These are phyloP conservation scores for Mallotus villosus DNA, from an alignment of 2,797 vertebrate species.

Conservation along the genomic window DNA sequence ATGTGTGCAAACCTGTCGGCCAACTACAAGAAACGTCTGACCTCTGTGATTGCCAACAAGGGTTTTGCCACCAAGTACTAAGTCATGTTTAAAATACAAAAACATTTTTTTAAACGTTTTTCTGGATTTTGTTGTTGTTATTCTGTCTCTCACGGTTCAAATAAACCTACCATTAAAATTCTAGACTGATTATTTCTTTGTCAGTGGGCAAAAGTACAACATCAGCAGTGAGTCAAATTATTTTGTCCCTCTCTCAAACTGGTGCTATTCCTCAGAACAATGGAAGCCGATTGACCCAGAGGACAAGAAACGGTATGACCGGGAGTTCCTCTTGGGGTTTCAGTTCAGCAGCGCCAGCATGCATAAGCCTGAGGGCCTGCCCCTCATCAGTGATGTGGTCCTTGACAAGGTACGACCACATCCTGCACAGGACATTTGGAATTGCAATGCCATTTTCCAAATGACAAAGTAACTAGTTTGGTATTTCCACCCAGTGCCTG, in stretches of 20 bases:
- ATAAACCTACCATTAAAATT: too few relatives aligned
- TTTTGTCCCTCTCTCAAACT: neutral
- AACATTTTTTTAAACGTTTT: too few relatives aligned
- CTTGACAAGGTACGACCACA: conserved; percentile 85
- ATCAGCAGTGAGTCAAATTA: too few relatives aligned
- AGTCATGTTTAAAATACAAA: too few relatives aligned
- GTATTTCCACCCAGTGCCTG: neutral
- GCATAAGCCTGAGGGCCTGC: conserved; percentile 95
- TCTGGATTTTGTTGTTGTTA: too few relatives aligned
- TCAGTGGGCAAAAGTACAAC: too few relatives aligned
- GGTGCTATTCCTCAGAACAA: conserved; percentile 69
- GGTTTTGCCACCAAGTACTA: too few relatives aligned
- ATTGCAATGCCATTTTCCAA: neutral
- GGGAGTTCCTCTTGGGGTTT: conserved; percentile 92
- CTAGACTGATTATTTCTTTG: too few relatives aligned
- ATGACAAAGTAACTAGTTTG: neutral
- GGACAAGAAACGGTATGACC: conserved; percentile 92
- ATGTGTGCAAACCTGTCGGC: too few relatives aligned
- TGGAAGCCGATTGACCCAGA: conserved; percentile 95
- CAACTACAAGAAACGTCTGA: too few relatives aligned
- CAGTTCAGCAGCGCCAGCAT: conserved; percentile 93
- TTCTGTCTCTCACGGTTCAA: too few relatives aligned
- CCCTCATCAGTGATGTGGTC: conserved; percentile 91
- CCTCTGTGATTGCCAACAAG: too few relatives aligned
- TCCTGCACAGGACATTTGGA: neutral